These are phyloP conservation scores for Kradibia gibbosae DNA, from an alignment of 1,140 invertebrate species.

Conservation along the genomic window DNA sequence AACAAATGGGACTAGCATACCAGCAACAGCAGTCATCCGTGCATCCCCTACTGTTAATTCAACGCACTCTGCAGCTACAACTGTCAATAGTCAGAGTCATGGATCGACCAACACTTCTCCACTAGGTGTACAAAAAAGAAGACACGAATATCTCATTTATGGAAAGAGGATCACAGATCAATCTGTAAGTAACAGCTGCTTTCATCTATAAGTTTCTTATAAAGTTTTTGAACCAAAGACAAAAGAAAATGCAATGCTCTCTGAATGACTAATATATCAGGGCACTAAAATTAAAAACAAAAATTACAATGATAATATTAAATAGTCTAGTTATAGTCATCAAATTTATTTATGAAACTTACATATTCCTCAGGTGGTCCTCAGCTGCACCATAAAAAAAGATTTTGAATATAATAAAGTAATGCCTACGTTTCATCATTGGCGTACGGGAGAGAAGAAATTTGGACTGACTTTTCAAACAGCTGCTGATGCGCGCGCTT, in stretches of 20 bases:
- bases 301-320: too few species aligned
- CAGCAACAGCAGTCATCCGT: conserved; percentile 32
- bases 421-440: conserved; percentile 98
- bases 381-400: conserved; percentile 95
- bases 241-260: not conserved
- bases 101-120: conserved; percentile 65
- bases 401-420: conserved; percentile 98
- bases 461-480: conserved; percentile 97
- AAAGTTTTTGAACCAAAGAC: not conserved
- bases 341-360: not conserved
- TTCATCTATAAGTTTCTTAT: not conserved
- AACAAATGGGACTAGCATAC: conserved; percentile 60
- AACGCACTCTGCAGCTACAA: conserved; percentile 56
- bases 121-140: conserved; percentile 69
- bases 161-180: conserved; percentile 93
- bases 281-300: too few species aligned
- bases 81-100: conserved; percentile 56
- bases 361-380: conserved; percentile 81
- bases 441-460: conserved; percentile 94
- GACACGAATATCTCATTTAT: conserved; percentile 91
- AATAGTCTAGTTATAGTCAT: too few species aligned
- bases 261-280: too few species aligned
- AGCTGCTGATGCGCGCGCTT: conserved; percentile 92
- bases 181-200: conserved; percentile 77
- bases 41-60: conserved; percentile 55